Percentiles rank a stretch among this genome's conserved stretches.
Evolutionary conservation across 2,797 vertebrate genomes (phyloP).

Genomic region (Enteromius viviparus): DNA sequence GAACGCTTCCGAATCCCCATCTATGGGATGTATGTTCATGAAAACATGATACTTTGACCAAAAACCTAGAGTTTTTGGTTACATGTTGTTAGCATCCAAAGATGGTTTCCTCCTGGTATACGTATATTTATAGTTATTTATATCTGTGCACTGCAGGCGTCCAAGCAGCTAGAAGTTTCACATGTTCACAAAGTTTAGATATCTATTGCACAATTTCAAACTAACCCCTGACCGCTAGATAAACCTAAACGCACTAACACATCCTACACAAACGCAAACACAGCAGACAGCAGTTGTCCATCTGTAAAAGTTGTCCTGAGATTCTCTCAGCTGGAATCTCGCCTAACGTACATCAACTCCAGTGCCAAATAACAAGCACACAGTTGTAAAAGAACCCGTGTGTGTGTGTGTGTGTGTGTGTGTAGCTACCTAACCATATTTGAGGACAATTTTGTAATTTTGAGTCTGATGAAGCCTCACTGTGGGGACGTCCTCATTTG

Average conservation of each 20-base stretch:
- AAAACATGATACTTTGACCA: not conserved
- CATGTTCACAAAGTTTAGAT: conserved; percentile 3
- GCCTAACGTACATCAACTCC: conserved; percentile 24
- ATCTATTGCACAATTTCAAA: conserved; percentile 34
- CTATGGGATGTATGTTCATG: not conserved
- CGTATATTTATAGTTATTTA: not conserved
- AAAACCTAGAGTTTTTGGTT: not conserved
- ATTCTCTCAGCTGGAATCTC: conserved; percentile 37
- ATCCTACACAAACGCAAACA: conserved; percentile 12
- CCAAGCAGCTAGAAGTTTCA: not conserved
- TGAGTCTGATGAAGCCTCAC: not conserved
- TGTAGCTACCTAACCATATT: no score
- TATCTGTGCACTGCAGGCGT: not conserved
- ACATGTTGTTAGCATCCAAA: not conserved
- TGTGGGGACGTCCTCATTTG: not conserved
- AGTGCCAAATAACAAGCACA: not conserved
- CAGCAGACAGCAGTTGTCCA: conserved; percentile 14
- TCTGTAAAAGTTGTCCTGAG: conserved; percentile 36
- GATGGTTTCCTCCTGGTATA: not conserved
- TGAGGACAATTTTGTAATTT: not conserved
- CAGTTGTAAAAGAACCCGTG: not conserved
- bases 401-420: not conserved
- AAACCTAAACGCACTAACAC: conserved; percentile 18
- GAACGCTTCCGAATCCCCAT: not conserved
- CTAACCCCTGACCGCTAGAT: conserved; percentile 9